Evolutionary conservation across 2,888 invertebrate genomes (phyloP).

Genomic region (Crossocerus cetratus): DNA sequence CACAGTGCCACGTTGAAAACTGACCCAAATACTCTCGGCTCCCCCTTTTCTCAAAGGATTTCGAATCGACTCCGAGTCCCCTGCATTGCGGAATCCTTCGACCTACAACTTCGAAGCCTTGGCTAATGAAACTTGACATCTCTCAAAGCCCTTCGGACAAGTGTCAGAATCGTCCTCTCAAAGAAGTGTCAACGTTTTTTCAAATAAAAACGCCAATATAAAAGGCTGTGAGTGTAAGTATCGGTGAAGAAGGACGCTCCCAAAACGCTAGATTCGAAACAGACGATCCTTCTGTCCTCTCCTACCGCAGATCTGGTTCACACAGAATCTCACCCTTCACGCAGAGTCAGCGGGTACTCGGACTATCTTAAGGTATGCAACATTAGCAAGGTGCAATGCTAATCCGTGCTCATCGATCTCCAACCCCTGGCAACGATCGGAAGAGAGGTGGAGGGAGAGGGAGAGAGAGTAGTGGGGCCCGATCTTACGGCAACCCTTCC

Average conservation of each 20-base stretch:
- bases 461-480: slow-evolving; percentile 58
- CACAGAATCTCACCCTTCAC: slow-evolving; percentile 14
- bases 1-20: slow-evolving; percentile 26
- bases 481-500: slow-evolving; percentile 69
- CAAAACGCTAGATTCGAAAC: no score
- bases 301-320: slow-evolving; percentile 9
- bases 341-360: neutral
- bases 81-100: no score
- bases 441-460: slow-evolving; percentile 66
- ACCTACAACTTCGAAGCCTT: no score
- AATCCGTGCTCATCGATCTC: slow-evolving; percentile 75
- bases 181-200: no score
- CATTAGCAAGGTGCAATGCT: slow-evolving; percentile 66
- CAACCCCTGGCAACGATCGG: slow-evolving; percentile 67
- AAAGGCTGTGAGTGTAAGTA: no score
- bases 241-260: no score
- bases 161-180: neutral
- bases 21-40: slow-evolving; percentile 25
- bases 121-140: no score
- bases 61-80: neutral
- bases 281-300: neutral
- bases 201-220: no score
- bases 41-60: slow-evolving; percentile 10
- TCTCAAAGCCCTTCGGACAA: no score
- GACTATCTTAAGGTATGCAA: slow-evolving; percentile 50